Evolutionary conservation across 2,888 invertebrate genomes (phyloP).

Genomic region (Neoaliturus tenellus): DNA sequence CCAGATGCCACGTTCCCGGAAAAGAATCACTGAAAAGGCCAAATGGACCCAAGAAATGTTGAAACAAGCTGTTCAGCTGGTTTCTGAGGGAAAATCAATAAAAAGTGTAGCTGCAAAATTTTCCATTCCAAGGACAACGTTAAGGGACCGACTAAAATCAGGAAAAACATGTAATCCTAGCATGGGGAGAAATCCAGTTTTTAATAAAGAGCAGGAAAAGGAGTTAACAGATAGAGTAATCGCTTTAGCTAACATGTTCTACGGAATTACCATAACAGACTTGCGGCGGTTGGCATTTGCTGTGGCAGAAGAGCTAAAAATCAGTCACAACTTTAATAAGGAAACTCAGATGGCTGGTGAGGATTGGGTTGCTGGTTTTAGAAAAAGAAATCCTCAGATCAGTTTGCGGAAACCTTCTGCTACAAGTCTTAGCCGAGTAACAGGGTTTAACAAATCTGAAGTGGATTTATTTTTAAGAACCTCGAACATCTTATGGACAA

Average conservation of each 20-base stretch:
- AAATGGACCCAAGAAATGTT: not conserved
- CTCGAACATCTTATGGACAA: not conserved
- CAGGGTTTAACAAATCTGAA: no score
- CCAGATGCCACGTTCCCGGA: not conserved
- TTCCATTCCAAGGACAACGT: not conserved
- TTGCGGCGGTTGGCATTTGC: not conserved
- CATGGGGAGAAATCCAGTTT: not conserved
- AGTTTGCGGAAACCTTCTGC: slow-evolving; percentile 62
- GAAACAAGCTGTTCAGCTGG: not conserved
- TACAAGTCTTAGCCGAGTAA: no score
- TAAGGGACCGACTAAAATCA: not conserved
- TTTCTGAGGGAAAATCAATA: not conserved
- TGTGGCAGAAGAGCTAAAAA: not conserved
- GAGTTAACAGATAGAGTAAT: not conserved
- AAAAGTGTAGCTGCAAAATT: not conserved
- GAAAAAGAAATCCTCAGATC: slow-evolving; percentile 30
- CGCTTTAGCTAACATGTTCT: slow-evolving; percentile 36
- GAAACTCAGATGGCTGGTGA: slow-evolving; percentile 49
- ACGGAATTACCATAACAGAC: slow-evolving; percentile 30
- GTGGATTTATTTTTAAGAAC: not conserved
- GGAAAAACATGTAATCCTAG: not conserved
- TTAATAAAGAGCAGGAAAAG: not conserved
- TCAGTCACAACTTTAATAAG: slow-evolving; percentile 51
- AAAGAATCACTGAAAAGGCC: not conserved
- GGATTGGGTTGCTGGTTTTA: slow-evolving; percentile 44